Evolutionary conservation across 1,140 invertebrate genomes (phyloP), one percentile per base, ranked within the genome.

Genomic region (Macrobrachium rosenbergii): DNA sequence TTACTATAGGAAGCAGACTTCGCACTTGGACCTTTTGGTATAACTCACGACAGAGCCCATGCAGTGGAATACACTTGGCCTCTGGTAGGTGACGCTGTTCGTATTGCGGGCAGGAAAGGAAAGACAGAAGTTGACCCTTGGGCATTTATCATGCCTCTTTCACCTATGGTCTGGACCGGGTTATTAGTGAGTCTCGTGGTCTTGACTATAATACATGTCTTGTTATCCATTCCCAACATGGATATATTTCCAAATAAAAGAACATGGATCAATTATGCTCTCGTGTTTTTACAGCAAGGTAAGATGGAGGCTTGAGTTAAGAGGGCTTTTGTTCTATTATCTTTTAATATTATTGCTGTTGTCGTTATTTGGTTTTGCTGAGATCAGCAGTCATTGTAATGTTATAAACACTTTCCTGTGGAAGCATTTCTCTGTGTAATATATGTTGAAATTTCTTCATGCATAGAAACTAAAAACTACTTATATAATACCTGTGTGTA

Each of bases 11-110:
- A 83, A 21, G 82, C 28, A 21, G 82, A 83, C 82, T 14, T 83
- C 67, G 64, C 37, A 16, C 37, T 83, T 8, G 64, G 64, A 17
- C 82, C 72, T 17, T 83, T 83, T 21, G 69, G 43, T 67, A 43
- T 83, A 11, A 73, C 67, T 11, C 16, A 37, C 43, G 21, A 28
- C 28, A 43, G 82, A 43, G 17, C 17, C 14, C 52, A 83, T 43
- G 82, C 28, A 2, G 69, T 72, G 0, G 82, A 83, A n/a, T 83
- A 69, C 82, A 72, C 82, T 37, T 58, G n/a, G n/a, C 82, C 82
- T 5, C 52, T 83, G 11, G 23, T 59, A 23, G 23, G 72, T 5
- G 60, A 59, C 23, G 21, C 21, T n/a, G 52, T 60, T 6, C 28
- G 72, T 12, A 60, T 83, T 16, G 11, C 73, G 6, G 82, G 12